Conservation (phyloP, 2,888 invertebrate species). For the Athetis lepigone region DNA sequence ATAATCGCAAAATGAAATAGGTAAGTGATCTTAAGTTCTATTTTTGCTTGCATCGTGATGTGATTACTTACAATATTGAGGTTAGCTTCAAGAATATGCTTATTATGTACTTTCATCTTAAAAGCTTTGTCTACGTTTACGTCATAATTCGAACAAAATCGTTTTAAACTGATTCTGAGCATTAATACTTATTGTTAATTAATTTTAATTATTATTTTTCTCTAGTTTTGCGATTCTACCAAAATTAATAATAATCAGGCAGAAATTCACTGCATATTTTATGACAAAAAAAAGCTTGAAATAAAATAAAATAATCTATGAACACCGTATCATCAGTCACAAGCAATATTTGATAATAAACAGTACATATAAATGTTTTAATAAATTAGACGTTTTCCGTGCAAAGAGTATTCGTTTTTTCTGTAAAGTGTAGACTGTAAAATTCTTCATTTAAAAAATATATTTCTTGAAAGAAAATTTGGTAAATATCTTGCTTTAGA, state of each 20-base stretch:
- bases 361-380: conserved; percentile 55
- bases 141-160: too few species aligned
- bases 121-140: too few species aligned
- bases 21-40: neutral
- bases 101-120: too few species aligned
- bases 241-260: neutral
- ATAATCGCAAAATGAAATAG: too few species aligned
- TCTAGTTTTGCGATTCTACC: too few species aligned
- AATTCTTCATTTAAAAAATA: too few species aligned
- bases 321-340: conserved; percentile 17
- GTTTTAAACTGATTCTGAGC: too few species aligned
- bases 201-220: too few species aligned
- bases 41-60: conserved; percentile 7
- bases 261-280: neutral
- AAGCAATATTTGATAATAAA: conserved; percentile 62
- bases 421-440: conserved; percentile 9
- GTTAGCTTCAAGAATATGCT: too few species aligned
- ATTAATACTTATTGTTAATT: too few species aligned
- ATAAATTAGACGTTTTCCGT: conserved; percentile 45
- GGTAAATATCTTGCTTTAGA: too few species aligned
- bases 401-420: conserved; percentile 38
- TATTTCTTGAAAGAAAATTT: too few species aligned
- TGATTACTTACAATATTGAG: neutral
- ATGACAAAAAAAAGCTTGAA: neutral
- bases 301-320: conserved; percentile 28